Conservation (phyloP, 2,797 vertebrate species). For the Graptemys geographica region DNA sequence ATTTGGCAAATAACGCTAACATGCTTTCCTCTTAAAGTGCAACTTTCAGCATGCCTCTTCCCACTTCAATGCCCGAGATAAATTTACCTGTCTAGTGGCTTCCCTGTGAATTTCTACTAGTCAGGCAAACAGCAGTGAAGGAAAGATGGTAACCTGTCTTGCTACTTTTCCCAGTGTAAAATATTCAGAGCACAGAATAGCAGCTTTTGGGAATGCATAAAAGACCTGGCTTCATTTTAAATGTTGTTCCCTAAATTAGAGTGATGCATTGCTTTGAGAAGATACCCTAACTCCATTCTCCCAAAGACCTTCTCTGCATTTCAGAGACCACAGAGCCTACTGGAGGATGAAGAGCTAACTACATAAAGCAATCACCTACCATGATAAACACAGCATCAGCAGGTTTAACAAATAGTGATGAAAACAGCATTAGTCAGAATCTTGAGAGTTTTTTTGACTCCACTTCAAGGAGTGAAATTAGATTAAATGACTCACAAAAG, state of each 20-base stretch:
- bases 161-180: background rate
- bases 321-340: background rate
- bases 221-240: background rate
- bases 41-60: rapidly evolving
- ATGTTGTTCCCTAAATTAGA: background rate
- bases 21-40: background rate
- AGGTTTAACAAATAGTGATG: background rate
- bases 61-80: background rate
- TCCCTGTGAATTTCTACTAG: background rate
- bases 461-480: background rate
- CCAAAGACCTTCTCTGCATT: background rate
- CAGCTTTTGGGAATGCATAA: background rate
- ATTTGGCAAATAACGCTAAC: background rate
- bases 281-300: background rate
- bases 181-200: background rate
- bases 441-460: background rate
- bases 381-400: background rate
- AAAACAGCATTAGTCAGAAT: background rate
- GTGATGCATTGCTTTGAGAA: background rate
- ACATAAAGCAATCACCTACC: background rate
- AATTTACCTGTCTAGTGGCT: background rate
- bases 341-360: background rate
- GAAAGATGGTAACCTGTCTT: background rate
- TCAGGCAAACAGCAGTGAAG: background rate
- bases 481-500: background rate